Evolutionary conservation across 2,888 invertebrate species (phyloP), one percentile per base, ranked within the genome.

Genomic region (Tetanocera ferruginea): DNA sequence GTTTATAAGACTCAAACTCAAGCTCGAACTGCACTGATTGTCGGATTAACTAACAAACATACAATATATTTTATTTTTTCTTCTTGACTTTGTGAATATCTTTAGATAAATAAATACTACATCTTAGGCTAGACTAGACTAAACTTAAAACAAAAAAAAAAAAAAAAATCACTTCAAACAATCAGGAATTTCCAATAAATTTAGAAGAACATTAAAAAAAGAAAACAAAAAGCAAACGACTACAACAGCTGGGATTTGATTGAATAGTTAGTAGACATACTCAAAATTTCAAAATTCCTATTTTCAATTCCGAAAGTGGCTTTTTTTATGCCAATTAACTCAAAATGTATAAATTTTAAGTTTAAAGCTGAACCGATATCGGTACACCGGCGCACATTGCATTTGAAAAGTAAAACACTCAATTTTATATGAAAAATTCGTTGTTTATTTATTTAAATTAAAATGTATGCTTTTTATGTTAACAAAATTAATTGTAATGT

Each of bases 181-280:
- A 84, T 83, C 84, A 85, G 84, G 83, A 83, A 83, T 84, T 83
- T 84, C 83, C 80, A 77, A 79, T 74, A 73, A 76, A 69, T 74
- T 34, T 69, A 72, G 67, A 62, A 78, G 79, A 76, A 51, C 81
- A 84, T 82, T 78, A 80, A 78, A 81, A 62, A n/a, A 83, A 78
- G 69, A 69, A 62, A 19, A 81, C 80, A 76, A 69, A 23, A 83
- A 78, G 71, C 66, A 64, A 23, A 81, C 81, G 78, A 82, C 80
- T 81, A 76, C 77, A 83, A 82, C 80, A 81, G 73, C 70, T 78
- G 78, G 78, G 77, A 80, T 79, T n/a, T 80, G 81, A 82, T 77
- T 73, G 76, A 76, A 70, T 73, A 43, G 11, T 11, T 43, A 6
- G 1, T 11, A n/a, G n/a, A n/a, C n/a, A n/a, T n/a, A n/a, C n/a